Evolutionary conservation across 2,888 invertebrate genomes (phyloP).

Genomic region (Spicauda simplicius): DNA sequence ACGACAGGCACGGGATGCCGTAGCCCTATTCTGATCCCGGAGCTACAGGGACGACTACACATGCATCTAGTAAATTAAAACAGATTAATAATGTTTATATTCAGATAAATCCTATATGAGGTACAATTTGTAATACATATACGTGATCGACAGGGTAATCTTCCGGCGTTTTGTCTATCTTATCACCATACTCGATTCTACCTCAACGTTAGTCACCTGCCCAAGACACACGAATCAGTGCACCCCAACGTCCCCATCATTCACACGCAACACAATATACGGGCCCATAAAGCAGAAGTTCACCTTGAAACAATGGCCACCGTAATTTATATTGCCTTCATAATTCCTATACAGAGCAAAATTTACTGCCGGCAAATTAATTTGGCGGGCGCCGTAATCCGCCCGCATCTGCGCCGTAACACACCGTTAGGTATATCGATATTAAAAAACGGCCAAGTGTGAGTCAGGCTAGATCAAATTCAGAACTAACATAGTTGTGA

Average conservation of each 20-base stretch:
- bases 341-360: slow-evolving; percentile 62
- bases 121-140: too few relatives aligned
- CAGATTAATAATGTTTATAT: too few relatives aligned
- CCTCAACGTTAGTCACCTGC: background rate
- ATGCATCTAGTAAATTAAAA: too few relatives aligned
- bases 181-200: too few relatives aligned
- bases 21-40: too few relatives aligned
- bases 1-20: too few relatives aligned
- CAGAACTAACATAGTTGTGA: too few relatives aligned
- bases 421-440: slow-evolving; percentile 54
- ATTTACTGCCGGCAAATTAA: slow-evolving; percentile 71
- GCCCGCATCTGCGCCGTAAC: slow-evolving; percentile 59
- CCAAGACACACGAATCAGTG: background rate
- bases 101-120: too few relatives aligned
- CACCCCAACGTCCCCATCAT: slow-evolving; percentile 6
- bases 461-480: background rate
- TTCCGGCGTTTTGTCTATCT: background rate
- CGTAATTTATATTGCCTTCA: slow-evolving; percentile 68
- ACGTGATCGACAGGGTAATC: background rate
- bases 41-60: too few relatives aligned
- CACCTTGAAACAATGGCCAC: slow-evolving; percentile 53
- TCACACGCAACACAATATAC: slow-evolving; percentile 13
- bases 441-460: slow-evolving; percentile 23
- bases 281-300: slow-evolving; percentile 39
- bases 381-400: slow-evolving; percentile 59